Evolutionary conservation across 2,797 vertebrate species (phyloP).

Genomic region (Characodon lateralis): DNA sequence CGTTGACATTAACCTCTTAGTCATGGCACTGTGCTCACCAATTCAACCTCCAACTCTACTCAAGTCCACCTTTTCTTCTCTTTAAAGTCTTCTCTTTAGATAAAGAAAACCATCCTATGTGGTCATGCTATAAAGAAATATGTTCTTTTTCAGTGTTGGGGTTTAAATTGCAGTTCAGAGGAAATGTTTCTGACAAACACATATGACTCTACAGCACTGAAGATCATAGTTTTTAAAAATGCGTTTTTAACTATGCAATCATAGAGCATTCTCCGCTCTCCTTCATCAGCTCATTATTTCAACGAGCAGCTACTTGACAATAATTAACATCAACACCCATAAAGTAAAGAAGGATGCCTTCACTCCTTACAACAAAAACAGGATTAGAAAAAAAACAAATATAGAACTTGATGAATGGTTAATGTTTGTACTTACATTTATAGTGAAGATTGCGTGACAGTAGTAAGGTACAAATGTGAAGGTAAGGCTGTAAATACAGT

Average conservation of each 20-base stretch:
- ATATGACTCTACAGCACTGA: not conserved
- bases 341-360: constrained; percentile 13
- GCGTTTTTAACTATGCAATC: not conserved
- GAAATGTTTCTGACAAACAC: not conserved
- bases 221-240: not conserved
- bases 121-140: not conserved
- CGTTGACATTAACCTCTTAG: constrained; percentile 81
- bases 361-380: not conserved
- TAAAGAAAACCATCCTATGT: constrained; percentile 17
- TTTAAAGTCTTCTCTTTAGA: constrained; percentile 23
- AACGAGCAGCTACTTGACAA: constrained; percentile 29
- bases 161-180: constrained; percentile 6
- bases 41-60: constrained; percentile 57
- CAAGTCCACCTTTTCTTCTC: constrained; percentile 45
- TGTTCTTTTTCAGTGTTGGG: not conserved
- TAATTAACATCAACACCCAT: constrained; percentile 21
- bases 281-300: constrained; percentile 18
- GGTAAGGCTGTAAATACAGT: constrained; percentile 19
- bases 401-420: constrained; percentile 8
- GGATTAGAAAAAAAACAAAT: constrained; percentile 25
- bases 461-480: not conserved
- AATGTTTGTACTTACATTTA: constrained; percentile 7
- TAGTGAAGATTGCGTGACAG: not conserved
- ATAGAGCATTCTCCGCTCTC: not conserved
- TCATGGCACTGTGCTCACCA: constrained; percentile 70